Base-by-base conservation (phyloP, 1,140 invertebrate genomes). In the Belonocnema kinseyi region DNA sequence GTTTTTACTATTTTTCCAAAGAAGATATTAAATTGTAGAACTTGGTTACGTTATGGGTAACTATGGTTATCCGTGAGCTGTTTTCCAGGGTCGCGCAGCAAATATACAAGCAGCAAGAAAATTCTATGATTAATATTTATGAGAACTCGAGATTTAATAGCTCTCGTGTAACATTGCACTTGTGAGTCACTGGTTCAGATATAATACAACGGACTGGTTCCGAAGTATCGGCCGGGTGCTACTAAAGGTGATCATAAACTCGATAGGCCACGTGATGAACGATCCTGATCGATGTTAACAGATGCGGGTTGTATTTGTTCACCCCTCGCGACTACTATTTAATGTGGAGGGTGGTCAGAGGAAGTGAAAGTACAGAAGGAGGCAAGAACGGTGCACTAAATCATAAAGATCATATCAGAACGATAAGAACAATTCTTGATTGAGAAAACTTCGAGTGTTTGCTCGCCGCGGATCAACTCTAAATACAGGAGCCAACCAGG, bases 121-220 rank as follows among this genome's bases (percentile, higher is more conserved):
- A 80, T 78, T 75, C 58, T 83, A 81, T 83, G 80, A 85, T 84
- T 84, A 83, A 84, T 84, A 80, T 84, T 85, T 85, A 85, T 78
- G 84, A 81, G 80, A 75, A 73, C 77, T 75, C 73, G 81, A 75
- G 58, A 74, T 83, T 85, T 85, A 85, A 84, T 84, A 79, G 83
- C 81, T 84, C 77, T 81, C 74, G 82, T 81, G 74, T 77, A 53
- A 73, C 72, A 50, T 71, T 76, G 52, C 19, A 75, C 76, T 77
- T 76, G 19, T 72, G 78, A 79, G 71, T 77, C 80, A 73, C 54
- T 75, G 21, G 73, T 58, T 26, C 56, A 33, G 58, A 61, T 26
- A 40, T 46, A 46, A 46, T 13, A 70, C 74, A 21, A 17, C 72
- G 61, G 73, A 77, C 75, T 72, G 72, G 21, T 74, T 72, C 51